phyloP scores from a whole-genome alignment of 2,797 vertebrate species.

The Lagorchestes hirsutus region DNA sequence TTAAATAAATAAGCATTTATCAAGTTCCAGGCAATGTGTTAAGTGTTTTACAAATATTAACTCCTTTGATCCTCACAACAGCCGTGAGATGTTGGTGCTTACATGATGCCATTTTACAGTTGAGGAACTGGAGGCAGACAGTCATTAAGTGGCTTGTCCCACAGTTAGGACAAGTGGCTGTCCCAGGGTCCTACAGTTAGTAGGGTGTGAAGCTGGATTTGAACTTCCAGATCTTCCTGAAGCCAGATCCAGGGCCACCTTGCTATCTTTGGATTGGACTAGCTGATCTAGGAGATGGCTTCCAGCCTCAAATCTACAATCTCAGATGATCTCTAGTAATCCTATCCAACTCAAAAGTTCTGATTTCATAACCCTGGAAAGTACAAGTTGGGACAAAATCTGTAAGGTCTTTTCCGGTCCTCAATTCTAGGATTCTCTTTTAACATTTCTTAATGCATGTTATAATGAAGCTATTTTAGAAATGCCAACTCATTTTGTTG shows the following conservation, averaged over 20 bases:
- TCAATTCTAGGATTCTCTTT: slow-evolving; percentile 2
- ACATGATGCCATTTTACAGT: neutral
- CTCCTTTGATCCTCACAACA: neutral
- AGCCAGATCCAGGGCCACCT: neutral
- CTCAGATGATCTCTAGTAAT: neutral
- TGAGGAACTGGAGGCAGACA: neutral
- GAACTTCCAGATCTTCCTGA: neutral
- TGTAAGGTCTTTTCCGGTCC: neutral
- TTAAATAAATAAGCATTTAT: neutral
- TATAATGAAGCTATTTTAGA: neutral
- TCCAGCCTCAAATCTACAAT: neutral
- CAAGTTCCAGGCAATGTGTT: neutral
- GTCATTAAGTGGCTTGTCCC: neutral
- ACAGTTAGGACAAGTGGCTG: too few relatives aligned
- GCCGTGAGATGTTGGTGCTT: neutral
- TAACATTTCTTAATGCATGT: neutral
- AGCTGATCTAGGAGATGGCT: neutral
- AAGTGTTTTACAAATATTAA: neutral
- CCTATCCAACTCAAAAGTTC: neutral
- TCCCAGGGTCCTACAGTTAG: neutral
- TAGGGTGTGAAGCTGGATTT: neutral
- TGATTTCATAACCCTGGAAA: neutral
- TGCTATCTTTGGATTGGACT: neutral
- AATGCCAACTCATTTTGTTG: neutral
- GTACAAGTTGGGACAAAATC: neutral